These are phyloP conservation scores for Onychorhynchus coronatus DNA, from an alignment of 2,113 vertebrate species.

Conservation along the genomic window DNA sequence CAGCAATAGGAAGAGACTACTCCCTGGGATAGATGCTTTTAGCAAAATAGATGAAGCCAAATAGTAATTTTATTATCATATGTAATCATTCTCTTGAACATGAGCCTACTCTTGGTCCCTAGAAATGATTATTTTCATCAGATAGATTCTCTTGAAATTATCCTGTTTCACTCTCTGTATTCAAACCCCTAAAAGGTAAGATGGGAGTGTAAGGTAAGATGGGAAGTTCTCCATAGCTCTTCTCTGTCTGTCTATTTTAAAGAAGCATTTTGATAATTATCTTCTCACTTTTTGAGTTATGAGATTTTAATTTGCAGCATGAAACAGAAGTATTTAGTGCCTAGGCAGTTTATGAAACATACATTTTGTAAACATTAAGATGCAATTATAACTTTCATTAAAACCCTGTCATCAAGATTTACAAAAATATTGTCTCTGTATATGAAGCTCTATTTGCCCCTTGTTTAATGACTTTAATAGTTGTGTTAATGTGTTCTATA, in stretches of 20 bases:
- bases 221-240: background rate
- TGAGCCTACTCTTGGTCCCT: background rate
- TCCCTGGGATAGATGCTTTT: background rate
- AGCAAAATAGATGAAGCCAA: background rate
- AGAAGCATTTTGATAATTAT: background rate
- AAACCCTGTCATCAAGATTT: background rate
- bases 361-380: background rate
- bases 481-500: background rate
- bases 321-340: background rate
- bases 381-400: background rate
- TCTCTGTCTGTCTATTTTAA: background rate
- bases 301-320: background rate
- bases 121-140: background rate
- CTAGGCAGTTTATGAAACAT: background rate
- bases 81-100: background rate
- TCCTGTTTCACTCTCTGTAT: background rate
- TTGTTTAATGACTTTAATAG: background rate
- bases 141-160: background rate
- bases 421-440: background rate
- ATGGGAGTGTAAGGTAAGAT: too few relatives aligned
- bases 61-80: background rate
- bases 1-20: accelerated
- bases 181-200: background rate
- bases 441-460: background rate
- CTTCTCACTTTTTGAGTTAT: background rate